These are phyloP conservation scores for Microcebus lehilahytsara DNA, from an alignment of 2,113 vertebrate species.

Conservation along the genomic window DNA sequence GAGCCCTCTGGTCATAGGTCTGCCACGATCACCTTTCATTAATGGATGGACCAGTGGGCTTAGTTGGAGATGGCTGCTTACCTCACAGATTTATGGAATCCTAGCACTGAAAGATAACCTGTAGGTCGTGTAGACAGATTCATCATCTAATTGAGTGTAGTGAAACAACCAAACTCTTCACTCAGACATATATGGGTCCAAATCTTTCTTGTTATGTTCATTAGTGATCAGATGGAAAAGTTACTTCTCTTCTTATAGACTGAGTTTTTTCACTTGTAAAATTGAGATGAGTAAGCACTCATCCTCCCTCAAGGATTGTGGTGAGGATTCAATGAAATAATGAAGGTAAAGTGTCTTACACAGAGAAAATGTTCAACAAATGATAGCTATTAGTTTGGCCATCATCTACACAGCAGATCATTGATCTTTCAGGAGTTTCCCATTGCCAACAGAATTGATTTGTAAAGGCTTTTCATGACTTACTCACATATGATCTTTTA, in stretches of 20 bases:
- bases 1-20: neutral
- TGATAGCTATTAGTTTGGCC: neutral
- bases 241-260: neutral
- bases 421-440: neutral
- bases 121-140: neutral
- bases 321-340: neutral
- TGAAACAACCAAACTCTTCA: neutral
- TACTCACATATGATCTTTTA: neutral
- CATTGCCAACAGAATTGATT: neutral
- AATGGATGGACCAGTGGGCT: neutral
- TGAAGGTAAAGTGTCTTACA: neutral
- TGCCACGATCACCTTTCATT: neutral
- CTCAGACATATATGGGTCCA: neutral
- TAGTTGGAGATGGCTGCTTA: neutral
- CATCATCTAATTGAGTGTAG: neutral
- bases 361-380: neutral
- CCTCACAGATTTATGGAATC: neutral
- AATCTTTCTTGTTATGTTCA: neutral
- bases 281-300: neutral
- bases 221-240: neutral
- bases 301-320: neutral
- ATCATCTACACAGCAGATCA: neutral
- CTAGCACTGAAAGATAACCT: neutral
- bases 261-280: neutral
- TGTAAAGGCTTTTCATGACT: neutral